Percentiles rank a stretch among this genome's conserved stretches.
Conservation (phyloP, 2,888 invertebrate species). For the Dromius quadrimaculatus region DNA sequence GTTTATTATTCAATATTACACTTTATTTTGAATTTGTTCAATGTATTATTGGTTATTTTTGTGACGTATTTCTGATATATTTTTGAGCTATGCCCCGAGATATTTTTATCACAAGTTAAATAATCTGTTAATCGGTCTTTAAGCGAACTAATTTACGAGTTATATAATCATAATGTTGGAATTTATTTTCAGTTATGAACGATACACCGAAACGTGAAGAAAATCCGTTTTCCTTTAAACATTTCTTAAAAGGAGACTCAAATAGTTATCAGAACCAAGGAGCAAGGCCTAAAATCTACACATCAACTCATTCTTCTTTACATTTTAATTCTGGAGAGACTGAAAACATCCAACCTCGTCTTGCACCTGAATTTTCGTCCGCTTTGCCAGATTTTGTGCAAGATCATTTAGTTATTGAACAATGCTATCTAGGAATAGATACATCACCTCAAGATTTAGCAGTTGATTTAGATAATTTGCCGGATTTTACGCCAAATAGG, state of each 20-base stretch:
- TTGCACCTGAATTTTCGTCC: conserved; percentile 69
- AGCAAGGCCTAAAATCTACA: conserved; percentile 81
- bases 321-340: conserved; percentile 62
- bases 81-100: background rate
- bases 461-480: conserved; percentile 75
- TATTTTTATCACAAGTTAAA: conserved; percentile 18
- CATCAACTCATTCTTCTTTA: conserved; percentile 65
- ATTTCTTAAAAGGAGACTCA: conserved; percentile 80
- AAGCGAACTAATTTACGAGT: background rate
- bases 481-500: conserved; percentile 74
- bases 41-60: background rate
- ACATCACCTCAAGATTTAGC: conserved; percentile 67
- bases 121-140: background rate
- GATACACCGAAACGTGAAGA: conserved; percentile 69
- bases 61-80: conserved; percentile 4
- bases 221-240: conserved; percentile 87
- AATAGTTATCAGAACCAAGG: conserved; percentile 78
- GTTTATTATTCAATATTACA: too few relatives aligned
- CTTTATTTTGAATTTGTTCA: background rate
- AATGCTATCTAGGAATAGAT: conserved; percentile 74
- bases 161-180: background rate
- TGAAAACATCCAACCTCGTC: conserved; percentile 31
- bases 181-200: background rate
- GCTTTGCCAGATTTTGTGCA: conserved; percentile 90
- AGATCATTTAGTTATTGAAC: conserved; percentile 87